Base-by-base conservation (phyloP, 2,888 invertebrate genomes). In the Pristionchus entomophagus region DNA sequence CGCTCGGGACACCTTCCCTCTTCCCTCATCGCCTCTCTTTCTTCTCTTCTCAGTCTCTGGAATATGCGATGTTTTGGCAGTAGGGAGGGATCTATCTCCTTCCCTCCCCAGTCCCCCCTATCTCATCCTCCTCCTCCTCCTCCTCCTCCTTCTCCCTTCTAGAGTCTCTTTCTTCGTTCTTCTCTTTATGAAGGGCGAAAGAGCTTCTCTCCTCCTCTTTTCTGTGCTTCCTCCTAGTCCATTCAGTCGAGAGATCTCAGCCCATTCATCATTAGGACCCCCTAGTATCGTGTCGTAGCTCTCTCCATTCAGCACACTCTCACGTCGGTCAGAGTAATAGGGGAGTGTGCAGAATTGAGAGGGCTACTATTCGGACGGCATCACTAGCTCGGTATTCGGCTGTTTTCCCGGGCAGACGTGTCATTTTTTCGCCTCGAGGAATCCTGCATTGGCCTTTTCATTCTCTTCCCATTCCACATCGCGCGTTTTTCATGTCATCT, bases 11-110 rank as follows among this genome's bases (percentile, higher is more conserved):
- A 35, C 65, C 65, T 65, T 35, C n/a, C 65, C 22, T 35, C 35
- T 65, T 19, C 19, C 5, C 65, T 35, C 35, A 8, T 35, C n/a
- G 12, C 22, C 65, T 65, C 65, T 35, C 65, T 35, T 35, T 77
- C 77, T 45, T 19, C 45, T 45, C 77, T 45, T 35, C 77, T 77
- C 77, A 77, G 26, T 59, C 59, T 59, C 59, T 26, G 59, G 59
- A 26, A 59, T 59, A 59, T 59, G 22, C 26, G n/a, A 59, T 59
- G 59, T 59, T 59, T 59, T 59, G 59, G 59, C 59, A 59, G 59
- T 59, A 59, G 59, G 59, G 26, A n/a, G n/a, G n/a, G n/a, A n/a
- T n/a, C n/a, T n/a, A n/a, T n/a, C n/a, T n/a, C n/a, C n/a, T n/a
- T n/a, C 22, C 51, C 51, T 59, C 59, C 59, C 26, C 59, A 59